A percentile compares a stretch with the other conserved stretches of the same genome.
Evolutionary conservation across 2,113 vertebrate species (phyloP).

Genomic region (Esox niger): DNA sequence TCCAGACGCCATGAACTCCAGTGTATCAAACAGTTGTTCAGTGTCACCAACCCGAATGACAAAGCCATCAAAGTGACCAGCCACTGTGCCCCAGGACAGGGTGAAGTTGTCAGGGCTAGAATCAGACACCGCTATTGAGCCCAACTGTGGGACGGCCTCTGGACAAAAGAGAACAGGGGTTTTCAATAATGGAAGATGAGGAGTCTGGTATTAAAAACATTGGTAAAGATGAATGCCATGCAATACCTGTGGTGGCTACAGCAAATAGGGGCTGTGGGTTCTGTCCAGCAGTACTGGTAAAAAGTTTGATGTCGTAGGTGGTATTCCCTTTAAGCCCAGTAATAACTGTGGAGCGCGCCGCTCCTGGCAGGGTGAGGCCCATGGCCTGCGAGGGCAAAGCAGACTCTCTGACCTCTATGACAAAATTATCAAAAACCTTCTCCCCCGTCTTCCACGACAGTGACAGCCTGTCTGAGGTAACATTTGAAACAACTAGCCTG

Average conservation of each 20-base stretch:
- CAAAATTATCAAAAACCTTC: constrained; percentile 81
- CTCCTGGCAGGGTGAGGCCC: constrained; percentile 67
- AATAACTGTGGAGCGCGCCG: constrained; percentile 66
- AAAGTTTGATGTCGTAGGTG: constrained; percentile 78
- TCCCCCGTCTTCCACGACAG: constrained; percentile 77
- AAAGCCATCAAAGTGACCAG: constrained; percentile 73
- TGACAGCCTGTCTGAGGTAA: constrained; percentile 80
- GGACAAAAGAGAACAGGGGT: constrained; percentile 56
- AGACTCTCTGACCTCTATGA: constrained; percentile 83
- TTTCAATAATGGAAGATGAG: constrained; percentile 40
- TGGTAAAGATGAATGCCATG: constrained; percentile 16
- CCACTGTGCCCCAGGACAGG: constrained; percentile 69
- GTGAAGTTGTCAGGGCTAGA: constrained; percentile 68
- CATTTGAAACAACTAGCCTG: constrained; percentile 79
- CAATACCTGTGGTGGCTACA: constrained; percentile 79
- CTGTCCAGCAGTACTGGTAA: constrained; percentile 71
- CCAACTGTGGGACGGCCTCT: constrained; percentile 73
- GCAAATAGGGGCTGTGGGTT: constrained; percentile 70
- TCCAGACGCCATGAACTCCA: constrained; percentile 64
- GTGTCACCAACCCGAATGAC: constrained; percentile 70
- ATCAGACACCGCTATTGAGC: constrained; percentile 60
- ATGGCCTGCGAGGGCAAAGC: constrained; percentile 75
- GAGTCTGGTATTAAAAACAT: background rate
- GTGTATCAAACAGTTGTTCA: constrained; percentile 62
- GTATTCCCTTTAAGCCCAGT: constrained; percentile 77